These are phyloP conservation scores for Cacoxenus indagator DNA, from an alignment of 2,888 invertebrate genomes.

Conservation along the genomic window DNA sequence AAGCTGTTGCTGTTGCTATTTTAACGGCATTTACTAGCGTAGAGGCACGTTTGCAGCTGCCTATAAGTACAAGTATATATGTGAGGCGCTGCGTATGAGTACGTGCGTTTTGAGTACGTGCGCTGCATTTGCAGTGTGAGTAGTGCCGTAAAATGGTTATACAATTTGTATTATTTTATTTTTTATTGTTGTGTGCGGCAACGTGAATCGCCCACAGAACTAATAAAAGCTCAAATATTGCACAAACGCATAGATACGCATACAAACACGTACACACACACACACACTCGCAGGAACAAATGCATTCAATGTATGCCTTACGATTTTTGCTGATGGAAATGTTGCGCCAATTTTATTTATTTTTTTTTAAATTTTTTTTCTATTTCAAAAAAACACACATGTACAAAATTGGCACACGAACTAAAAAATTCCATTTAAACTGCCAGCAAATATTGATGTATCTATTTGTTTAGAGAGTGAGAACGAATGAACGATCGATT, in stretches of 20 bases:
- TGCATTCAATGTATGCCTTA: background rate
- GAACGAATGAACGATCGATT: background rate
- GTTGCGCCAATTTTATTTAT: background rate
- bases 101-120: background rate
- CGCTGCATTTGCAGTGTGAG: background rate
- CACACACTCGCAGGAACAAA: background rate
- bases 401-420: background rate
- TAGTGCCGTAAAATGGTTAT: background rate
- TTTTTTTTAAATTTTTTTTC: background rate
- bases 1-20: background rate
- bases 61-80: background rate
- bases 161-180: conserved; percentile 8
- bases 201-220: background rate
- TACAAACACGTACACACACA: background rate
- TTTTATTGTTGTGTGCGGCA: background rate
- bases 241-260: background rate
- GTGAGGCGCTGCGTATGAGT: background rate
- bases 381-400: background rate
- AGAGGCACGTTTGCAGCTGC: background rate
- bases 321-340: conserved; percentile 18
- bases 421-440: background rate
- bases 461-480: background rate
- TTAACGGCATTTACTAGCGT: background rate
- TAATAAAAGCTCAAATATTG: background rate
- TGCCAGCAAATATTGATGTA: background rate